Conservation (phyloP, 2,888 invertebrate genomes). For the Proisotoma minuta region DNA sequence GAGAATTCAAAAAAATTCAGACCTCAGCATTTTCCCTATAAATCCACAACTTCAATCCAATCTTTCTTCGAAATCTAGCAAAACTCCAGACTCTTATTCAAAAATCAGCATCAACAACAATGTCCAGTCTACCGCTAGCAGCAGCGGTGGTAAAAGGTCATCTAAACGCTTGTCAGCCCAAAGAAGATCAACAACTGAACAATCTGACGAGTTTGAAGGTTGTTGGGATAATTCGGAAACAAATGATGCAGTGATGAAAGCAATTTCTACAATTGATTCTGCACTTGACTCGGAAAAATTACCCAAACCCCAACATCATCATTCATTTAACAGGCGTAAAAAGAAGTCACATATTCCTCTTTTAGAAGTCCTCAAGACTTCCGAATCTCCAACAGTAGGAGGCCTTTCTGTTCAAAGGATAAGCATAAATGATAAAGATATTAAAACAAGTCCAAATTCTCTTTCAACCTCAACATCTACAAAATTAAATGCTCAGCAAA, state of each 20-base stretch:
- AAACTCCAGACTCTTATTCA: constrained; percentile 6
- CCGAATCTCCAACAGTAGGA: constrained; percentile 1
- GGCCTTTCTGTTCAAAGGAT: constrained; percentile 19
- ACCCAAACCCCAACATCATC: no score
- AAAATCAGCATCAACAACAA: no score
- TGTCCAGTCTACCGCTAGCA: neutral
- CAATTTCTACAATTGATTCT: constrained; percentile 25
- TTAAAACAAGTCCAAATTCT: no score
- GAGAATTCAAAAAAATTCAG: constrained; percentile 29
- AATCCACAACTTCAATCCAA: constrained; percentile 1
- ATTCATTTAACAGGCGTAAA: no score
- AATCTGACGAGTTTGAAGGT: constrained; percentile 19
- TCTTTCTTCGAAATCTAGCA: constrained; percentile 9
- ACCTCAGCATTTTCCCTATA: constrained; percentile 35
- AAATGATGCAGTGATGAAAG: constrained; percentile 13
- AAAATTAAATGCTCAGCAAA: neutral
- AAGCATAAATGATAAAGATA: no score
- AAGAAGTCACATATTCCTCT: neutral
- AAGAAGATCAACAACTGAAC: constrained; percentile 20
- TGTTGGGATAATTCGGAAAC: constrained; percentile 23
- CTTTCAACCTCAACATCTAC: neutral
- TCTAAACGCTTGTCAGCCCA: constrained; percentile 24
- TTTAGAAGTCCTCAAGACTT: neutral
- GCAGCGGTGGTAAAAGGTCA: neutral
- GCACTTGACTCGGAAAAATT: neutral